Conservation (phyloP, 1,140 invertebrate genomes). For the Planococcus citri region DNA sequence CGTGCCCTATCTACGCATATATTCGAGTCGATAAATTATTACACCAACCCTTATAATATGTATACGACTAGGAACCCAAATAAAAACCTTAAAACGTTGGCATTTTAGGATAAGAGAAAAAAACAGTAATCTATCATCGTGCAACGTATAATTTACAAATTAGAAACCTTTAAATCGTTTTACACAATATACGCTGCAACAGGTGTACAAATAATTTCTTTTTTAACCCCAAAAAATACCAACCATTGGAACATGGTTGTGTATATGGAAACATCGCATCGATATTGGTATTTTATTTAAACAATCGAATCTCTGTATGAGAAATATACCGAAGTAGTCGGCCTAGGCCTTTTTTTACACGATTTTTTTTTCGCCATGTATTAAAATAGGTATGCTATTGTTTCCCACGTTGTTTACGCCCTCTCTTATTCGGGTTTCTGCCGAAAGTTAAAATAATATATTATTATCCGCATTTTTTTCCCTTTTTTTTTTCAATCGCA, state of each 20-base stretch:
- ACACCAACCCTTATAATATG: too few species aligned
- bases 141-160: conserved; percentile 16
- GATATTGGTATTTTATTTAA: too few species aligned
- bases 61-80: not conserved
- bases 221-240: not conserved
- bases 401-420: not conserved
- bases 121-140: conserved; percentile 12
- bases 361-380: not conserved
- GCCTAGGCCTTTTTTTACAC: not conserved
- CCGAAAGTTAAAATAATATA: not conserved
- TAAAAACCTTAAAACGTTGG: conserved; percentile 9
- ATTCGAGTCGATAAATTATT: not conserved
- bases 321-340: too few species aligned
- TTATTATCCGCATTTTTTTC: conserved; percentile 1
- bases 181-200: too few species aligned
- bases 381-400: not conserved
- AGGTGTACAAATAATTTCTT: conserved; percentile 12
- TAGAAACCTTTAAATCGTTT: conserved; percentile 10
- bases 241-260: too few species aligned
- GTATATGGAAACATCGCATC: too few species aligned
- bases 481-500: too few species aligned
- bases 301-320: not conserved
- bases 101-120: not conserved
- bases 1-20: too few species aligned
- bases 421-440: too few species aligned